Base-by-base conservation (phyloP, 2,113 vertebrate species). In the Upupa epops region DNA sequence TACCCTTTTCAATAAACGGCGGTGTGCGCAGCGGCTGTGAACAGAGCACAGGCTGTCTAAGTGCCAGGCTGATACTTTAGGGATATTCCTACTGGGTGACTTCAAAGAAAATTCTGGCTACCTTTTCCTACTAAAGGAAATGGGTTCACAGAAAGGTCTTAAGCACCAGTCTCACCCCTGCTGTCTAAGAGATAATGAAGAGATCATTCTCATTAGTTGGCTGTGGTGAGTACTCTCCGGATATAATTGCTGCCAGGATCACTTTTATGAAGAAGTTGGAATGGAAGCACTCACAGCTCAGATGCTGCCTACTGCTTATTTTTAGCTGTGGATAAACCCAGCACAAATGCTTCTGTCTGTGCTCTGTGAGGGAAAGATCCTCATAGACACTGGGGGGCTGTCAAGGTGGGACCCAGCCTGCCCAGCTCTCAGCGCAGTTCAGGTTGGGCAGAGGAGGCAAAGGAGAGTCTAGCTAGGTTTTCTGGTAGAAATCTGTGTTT, bases 111-210 rank as follows among this genome's bases (percentile, higher is more conserved):
- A 78, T 52, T 36, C 51, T 66, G 54, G 13, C 64, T n/a, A 9
- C 31, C 15, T 66, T 40, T 73, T 56, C 37, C 51, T 40, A 5
- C 42, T 63, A 5, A 55, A 32, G 46, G 11, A 91, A 56, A 70
- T 6, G 9, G 1, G 5, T 46, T 77, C 45, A 60, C 0, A 3
- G 29, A 3, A 22, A 40, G 21, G 5, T 9, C 70, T 71, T 74
- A n/a, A 78, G 61, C 68, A 59, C 49, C 26, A 71, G 22, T 25
- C 31, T 61, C 32, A 13, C 16, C 16, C 8, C 1, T 72, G 40
- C 5, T 76, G 4, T 76, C 46, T 17, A 59, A 76, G 31, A 76
- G 40, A 69, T 83, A 77, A 60, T 12, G 5, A 46, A 52, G 29
- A 31, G 22, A 54, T 36, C n/a, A 7, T 51, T 32, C 19, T 81